Percentiles rank a stretch among this genome's conserved stretches.
Conservation (phyloP, 2,888 invertebrate species). For the Esperia sulphurella region DNA sequence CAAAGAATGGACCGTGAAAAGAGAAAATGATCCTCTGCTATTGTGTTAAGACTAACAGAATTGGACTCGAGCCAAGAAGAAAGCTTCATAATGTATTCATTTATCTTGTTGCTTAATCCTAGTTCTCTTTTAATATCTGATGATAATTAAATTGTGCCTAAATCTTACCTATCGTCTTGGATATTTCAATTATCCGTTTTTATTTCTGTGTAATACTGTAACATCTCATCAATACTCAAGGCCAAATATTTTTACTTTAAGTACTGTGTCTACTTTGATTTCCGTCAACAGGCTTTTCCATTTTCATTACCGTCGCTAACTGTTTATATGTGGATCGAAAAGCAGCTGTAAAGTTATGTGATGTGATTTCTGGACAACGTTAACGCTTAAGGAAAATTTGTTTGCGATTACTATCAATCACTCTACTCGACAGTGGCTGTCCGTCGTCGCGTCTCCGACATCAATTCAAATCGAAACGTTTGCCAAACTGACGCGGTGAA, state of each 20-base stretch:
- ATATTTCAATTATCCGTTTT: too few relatives aligned
- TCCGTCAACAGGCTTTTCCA: too few relatives aligned
- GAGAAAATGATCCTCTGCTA: constrained; percentile 1
- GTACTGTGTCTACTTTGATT: too few relatives aligned
- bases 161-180: too few relatives aligned
- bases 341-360: too few relatives aligned
- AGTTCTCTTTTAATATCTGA: neutral
- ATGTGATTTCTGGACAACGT: neutral
- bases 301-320: too few relatives aligned
- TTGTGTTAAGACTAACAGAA: constrained; percentile 11
- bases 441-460: constrained; percentile 27
- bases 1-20: constrained; percentile 5
- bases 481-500: constrained; percentile 28
- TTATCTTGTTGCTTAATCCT: constrained; percentile 37
- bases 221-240: too few relatives aligned
- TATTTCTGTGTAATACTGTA: too few relatives aligned
- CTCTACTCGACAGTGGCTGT: neutral
- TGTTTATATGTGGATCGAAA: too few relatives aligned
- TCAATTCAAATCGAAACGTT: constrained; percentile 29
- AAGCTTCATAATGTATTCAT: constrained; percentile 34
- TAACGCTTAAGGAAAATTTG: neutral
- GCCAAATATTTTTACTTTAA: too few relatives aligned
- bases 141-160: too few relatives aligned
- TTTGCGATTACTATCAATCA: neutral
- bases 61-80: constrained; percentile 37